Conservation (phyloP, 2,113 vertebrate genomes). For the Aepyceros melampus region DNA sequence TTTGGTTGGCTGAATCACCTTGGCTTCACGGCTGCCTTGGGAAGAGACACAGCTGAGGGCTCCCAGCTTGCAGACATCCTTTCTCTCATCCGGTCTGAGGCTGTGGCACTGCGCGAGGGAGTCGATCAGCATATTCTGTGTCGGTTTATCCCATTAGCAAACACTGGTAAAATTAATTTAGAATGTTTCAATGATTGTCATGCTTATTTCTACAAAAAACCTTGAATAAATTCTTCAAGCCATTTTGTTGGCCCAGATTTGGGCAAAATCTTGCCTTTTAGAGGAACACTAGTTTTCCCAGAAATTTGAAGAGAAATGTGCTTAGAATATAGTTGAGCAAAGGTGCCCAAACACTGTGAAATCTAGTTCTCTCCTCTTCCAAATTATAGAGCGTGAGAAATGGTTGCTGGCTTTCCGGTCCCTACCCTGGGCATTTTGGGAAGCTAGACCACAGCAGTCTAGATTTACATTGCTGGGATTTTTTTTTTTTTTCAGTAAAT, state of each 20-base stretch:
- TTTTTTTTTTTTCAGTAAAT: background rate
- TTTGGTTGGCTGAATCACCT: background rate
- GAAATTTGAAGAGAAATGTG: background rate
- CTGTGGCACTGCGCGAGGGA: background rate
- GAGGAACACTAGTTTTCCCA: constrained; percentile 43
- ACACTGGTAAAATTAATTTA: background rate
- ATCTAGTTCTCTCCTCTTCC: constrained; percentile 9
- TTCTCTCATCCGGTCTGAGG: background rate
- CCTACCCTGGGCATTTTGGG: constrained; percentile 59
- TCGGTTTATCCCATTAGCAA: background rate
- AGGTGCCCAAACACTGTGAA: constrained; percentile 33
- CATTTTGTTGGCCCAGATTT: background rate
- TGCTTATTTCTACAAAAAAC: constrained; percentile 7
- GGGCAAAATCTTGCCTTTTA: constrained; percentile 1
- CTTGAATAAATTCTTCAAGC: background rate
- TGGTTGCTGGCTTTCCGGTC: constrained; percentile 64
- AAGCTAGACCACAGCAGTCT: constrained; percentile 69
- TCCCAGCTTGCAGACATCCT: background rate
- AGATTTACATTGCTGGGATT: constrained; percentile 55
- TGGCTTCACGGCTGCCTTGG: background rate
- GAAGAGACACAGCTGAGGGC: background rate
- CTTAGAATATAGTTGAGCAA: constrained; percentile 9
- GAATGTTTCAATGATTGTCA: background rate
- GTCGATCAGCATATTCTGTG: background rate
- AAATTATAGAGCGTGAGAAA: constrained; percentile 64